Conservation (phyloP, 1,140 invertebrate species). For the Potamilus streckersoni region DNA sequence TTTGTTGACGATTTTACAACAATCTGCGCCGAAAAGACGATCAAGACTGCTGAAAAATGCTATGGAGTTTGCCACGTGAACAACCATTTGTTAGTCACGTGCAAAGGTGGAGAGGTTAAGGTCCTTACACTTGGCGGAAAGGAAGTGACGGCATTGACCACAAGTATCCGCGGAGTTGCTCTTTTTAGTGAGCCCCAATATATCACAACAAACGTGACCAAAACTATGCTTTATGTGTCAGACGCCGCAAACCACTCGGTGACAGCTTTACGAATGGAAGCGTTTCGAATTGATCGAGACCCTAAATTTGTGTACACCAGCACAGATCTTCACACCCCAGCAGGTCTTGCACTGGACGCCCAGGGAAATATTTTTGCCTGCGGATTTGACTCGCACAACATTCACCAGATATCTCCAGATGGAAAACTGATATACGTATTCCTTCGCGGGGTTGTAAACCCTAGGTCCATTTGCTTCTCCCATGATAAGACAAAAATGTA, state of each 20-base stretch:
- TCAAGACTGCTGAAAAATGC: slow-evolving; percentile 32
- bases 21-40: slow-evolving; percentile 15
- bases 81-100: slow-evolving; percentile 24
- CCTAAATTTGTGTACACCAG: slow-evolving; percentile 27
- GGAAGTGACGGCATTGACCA: slow-evolving; percentile 27
- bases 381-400: slow-evolving; percentile 26
- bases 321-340: slow-evolving; percentile 29
- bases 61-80: slow-evolving; percentile 24
- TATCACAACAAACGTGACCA: slow-evolving; percentile 16
- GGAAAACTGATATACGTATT: slow-evolving; percentile 14
- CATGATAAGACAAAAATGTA: too few species aligned
- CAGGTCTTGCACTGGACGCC: slow-evolving; percentile 20
- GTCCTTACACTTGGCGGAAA: slow-evolving; percentile 25
- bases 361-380: slow-evolving; percentile 20
- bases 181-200: slow-evolving; percentile 28
- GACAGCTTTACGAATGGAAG: slow-evolving; percentile 13
- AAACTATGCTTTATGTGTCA: slow-evolving; percentile 24
- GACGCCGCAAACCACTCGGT: slow-evolving; percentile 23
- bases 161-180: slow-evolving; percentile 18
- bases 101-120: slow-evolving; percentile 28
- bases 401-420: slow-evolving; percentile 18
- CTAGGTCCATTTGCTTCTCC: background rate
- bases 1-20: slow-evolving; percentile 14
- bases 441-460: slow-evolving; percentile 22
- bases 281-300: slow-evolving; percentile 18